These are phyloP conservation scores for Invenusta paracnida DNA, from an alignment of 2,888 invertebrate genomes.

Conservation along the genomic window DNA sequence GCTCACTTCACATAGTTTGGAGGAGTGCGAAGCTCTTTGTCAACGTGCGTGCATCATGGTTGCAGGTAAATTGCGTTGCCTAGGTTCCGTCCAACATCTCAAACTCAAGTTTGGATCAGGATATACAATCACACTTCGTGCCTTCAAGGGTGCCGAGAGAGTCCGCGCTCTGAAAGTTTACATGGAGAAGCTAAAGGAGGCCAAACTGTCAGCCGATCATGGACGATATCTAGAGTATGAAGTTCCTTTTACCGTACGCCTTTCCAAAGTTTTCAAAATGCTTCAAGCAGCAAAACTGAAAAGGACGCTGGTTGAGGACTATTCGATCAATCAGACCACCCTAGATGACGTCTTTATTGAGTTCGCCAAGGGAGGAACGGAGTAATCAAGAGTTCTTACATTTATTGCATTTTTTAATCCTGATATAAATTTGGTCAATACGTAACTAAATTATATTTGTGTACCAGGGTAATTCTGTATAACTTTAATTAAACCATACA, in stretches of 20 bases:
- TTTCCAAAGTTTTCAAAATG: neutral
- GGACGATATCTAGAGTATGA: neutral
- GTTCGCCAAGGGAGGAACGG: constrained; percentile 16
- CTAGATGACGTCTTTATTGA: constrained; percentile 60
- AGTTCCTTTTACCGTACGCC: neutral
- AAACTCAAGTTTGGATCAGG: constrained; percentile 62
- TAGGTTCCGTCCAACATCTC: constrained; percentile 62
- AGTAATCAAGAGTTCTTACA: too few relatives aligned
- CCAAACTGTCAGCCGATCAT: neutral
- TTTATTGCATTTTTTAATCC: too few relatives aligned
- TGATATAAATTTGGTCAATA: too few relatives aligned
- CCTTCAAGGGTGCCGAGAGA: neutral
- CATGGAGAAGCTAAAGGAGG: neutral
- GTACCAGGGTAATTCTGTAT: too few relatives aligned
- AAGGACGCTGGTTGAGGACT: constrained; percentile 61
- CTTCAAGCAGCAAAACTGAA: constrained; percentile 50
- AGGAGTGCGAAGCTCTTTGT: constrained; percentile 62
- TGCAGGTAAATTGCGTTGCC: constrained; percentile 59
- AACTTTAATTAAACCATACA: too few relatives aligned
- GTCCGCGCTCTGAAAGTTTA: neutral
- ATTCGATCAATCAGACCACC: constrained; percentile 65
- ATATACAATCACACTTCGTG: constrained; percentile 56
- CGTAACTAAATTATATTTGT: too few relatives aligned
- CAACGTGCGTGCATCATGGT: constrained; percentile 60
- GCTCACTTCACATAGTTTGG: constrained; percentile 69